Evolutionary conservation across 2,888 invertebrate species (phyloP).

Genomic region (Microplitis manilae): DNA sequence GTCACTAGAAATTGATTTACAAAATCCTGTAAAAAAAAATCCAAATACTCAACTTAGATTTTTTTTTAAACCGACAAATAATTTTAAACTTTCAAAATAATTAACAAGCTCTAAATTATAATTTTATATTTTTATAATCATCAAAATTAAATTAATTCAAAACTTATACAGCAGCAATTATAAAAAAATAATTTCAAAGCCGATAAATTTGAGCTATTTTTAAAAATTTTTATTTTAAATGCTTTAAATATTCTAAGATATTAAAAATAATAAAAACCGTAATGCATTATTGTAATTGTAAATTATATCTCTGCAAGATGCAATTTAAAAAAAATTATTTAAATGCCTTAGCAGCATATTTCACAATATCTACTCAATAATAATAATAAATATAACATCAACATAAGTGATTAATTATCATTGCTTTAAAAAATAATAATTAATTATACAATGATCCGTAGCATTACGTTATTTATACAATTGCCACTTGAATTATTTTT

Average conservation of each 20-base stretch:
- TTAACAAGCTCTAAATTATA: neutral
- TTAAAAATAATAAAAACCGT: neutral
- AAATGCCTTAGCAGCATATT: neutral
- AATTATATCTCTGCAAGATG: neutral
- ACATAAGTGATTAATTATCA: neutral
- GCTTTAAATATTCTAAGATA: neutral
- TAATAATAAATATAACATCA: neutral
- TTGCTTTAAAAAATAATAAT: neutral
- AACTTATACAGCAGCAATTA: neutral
- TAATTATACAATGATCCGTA: neutral
- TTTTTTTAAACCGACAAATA: neutral
- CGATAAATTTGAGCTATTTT: constrained; percentile 11
- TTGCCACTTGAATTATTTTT: neutral
- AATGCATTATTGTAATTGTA: neutral
- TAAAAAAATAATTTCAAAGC: neutral
- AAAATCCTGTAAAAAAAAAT: neutral
- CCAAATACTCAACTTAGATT: neutral
- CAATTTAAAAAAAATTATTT: neutral
- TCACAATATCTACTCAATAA: neutral
- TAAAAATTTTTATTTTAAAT: neutral
- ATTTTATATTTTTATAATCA: neutral
- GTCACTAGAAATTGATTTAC: neutral
- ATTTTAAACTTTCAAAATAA: neutral
- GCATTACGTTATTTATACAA: neutral
- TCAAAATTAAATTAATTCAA: neutral